These are phyloP conservation scores for Rhodophaea formosa DNA, from an alignment of 2,888 invertebrate genomes.

Conservation along the genomic window DNA sequence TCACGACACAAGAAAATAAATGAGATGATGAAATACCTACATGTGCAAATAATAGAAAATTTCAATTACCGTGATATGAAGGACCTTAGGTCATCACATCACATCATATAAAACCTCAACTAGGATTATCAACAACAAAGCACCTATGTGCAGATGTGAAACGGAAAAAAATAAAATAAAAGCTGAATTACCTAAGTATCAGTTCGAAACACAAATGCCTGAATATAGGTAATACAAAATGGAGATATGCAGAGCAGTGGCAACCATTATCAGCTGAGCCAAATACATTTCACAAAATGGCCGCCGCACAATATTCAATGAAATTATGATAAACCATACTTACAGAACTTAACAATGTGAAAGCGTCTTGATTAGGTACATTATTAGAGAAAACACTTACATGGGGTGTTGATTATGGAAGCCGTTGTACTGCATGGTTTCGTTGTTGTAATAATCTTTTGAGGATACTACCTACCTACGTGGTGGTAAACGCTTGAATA, in stretches of 20 bases:
- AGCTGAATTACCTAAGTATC: neutral
- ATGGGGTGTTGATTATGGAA: conserved; percentile 78
- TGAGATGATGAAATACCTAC: too few relatives aligned
- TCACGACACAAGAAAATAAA: too few relatives aligned
- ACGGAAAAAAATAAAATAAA: too few relatives aligned
- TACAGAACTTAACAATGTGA: neutral
- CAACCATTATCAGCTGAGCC: conserved; percentile 62
- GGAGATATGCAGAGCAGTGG: conserved; percentile 28
- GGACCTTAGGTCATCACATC: too few relatives aligned
- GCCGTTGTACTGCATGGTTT: conserved; percentile 78
- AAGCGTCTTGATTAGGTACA: too few relatives aligned
- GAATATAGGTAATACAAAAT: too few relatives aligned
- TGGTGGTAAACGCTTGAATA: conserved; percentile 63
- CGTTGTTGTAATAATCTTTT: conserved; percentile 40
- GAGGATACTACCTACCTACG: conserved; percentile 52
- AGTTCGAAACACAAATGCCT: too few relatives aligned
- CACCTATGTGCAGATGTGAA: too few relatives aligned
- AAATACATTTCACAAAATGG: conserved; percentile 77
- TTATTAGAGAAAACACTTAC: conserved; percentile 47
- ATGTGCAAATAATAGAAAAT: too few relatives aligned
- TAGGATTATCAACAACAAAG: too few relatives aligned
- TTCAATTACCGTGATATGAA: too few relatives aligned
- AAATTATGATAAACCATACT: neutral
- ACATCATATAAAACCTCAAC: too few relatives aligned
- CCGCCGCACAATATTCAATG: conserved; percentile 43